phyloP scores from a whole-genome alignment of 2,113 vertebrate genomes.

The Ovis canadensis region DNA sequence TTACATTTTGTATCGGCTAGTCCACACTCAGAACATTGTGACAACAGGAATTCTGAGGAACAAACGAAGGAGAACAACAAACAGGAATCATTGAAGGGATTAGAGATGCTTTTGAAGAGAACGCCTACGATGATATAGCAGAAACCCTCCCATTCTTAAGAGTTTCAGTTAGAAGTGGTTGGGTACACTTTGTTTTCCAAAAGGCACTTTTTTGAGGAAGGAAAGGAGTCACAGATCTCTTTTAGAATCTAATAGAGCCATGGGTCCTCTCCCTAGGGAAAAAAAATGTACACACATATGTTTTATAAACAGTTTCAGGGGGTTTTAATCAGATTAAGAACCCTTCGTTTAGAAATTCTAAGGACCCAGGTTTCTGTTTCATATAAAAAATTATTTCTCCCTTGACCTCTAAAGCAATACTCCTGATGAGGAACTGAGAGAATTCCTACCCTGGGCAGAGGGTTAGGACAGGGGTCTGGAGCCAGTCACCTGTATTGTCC shows the following conservation, averaged over 20 bases:
- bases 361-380: not conserved
- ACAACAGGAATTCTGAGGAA: not conserved
- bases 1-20: not conserved
- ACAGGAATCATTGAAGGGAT: not conserved
- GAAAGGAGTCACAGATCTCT: not conserved
- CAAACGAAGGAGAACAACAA: not conserved
- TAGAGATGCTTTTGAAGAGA: not conserved
- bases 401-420: not conserved
- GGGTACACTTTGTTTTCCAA: not conserved
- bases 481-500: not conserved
- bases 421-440: not conserved
- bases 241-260: not conserved
- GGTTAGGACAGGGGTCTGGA: not conserved
- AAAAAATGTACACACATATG: not conserved
- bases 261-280: not conserved
- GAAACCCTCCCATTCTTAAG: not conserved
- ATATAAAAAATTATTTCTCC: not conserved
- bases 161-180: not conserved
- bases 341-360: not conserved
- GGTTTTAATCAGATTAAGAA: not conserved
- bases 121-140: not conserved
- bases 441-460: not conserved
- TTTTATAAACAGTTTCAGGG: not conserved
- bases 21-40: not conserved
- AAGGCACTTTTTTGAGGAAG: not conserved